phyloP scores from a whole-genome alignment of 2,797 vertebrate species.

The Pantherophis vulpinus region DNA sequence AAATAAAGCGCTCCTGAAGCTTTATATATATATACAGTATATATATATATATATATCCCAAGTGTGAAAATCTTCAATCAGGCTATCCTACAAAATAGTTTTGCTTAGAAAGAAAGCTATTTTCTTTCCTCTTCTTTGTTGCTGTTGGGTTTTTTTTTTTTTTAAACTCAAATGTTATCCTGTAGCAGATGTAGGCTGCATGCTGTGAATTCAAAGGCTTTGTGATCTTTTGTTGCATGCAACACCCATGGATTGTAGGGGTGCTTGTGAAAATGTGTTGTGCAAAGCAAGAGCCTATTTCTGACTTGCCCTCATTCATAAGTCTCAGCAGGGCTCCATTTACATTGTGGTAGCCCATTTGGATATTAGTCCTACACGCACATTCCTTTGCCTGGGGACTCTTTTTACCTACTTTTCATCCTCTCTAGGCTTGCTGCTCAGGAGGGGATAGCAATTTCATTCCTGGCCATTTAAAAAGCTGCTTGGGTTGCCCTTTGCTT shows the following conservation, averaged over 20 bases:
- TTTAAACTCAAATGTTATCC: not conserved
- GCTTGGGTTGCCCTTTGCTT: not conserved
- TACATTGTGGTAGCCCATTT: not conserved
- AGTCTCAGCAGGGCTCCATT: not conserved
- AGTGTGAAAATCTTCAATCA: not conserved
- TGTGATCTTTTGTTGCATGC: not conserved
- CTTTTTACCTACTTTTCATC: not conserved
- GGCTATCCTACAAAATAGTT: not conserved
- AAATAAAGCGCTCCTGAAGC: not conserved
- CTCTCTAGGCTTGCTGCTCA: not conserved
- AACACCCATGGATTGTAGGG: not conserved
- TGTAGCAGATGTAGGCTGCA: not conserved
- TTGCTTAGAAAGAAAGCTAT: not conserved
- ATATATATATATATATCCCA: not conserved
- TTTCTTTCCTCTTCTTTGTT: not conserved
- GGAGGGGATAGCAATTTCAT: not conserved
- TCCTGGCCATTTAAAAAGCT: not conserved
- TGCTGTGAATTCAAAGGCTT: not conserved
- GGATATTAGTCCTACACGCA: not conserved
- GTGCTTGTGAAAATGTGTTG: slow-evolving; percentile 18
- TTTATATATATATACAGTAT: not conserved
- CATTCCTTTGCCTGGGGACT: not conserved
- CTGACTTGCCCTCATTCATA: not conserved
- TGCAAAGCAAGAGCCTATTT: not conserved
- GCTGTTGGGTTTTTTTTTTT: not conserved